Base-by-base conservation (phyloP, 2,113 vertebrate species). In the Vidua chalybeata region DNA sequence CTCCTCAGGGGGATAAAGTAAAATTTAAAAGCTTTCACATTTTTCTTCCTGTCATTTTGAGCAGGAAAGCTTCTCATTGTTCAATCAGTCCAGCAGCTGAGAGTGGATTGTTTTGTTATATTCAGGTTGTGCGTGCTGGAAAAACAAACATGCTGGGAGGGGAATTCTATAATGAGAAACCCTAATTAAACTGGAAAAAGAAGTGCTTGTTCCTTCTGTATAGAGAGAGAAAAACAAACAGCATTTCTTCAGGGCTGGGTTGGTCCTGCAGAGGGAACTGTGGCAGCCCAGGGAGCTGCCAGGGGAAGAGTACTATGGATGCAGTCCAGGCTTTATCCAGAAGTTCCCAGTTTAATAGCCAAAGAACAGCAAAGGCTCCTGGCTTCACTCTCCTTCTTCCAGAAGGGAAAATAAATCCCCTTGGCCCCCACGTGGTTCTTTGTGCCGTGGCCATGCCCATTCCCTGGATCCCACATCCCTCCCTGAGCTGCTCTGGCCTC, bases 391-490 rank as follows among this genome's bases (percentile, higher is more conserved):
- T 31, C 3, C 10, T 55, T 6, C 84, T 61, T 20, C 37, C 28
- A 62, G 43, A 49, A 48, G 19, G 14, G 31, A 28, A 37, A n/a
- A 67, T 33, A 27, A 87, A n/a, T 33, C 21, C 46, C 52, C 54
- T 22, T 41, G 58, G 52, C 5, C 39, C 18, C 35, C 1, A 0
- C 1, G 55, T 15, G 30, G 3, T 17, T 30, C 24, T 1, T 7
- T 7, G 19, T 79, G 37, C 84, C 2, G 0, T 1, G 14, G 15
- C 64, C 37, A 6, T 19, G 10, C 46, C 41, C 78, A 9, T 63
- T 31, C 45, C 88, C 58, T 11, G 18, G 10, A 45, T 21, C 41
- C 75, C 37, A 8, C 33, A 5, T 9, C 59, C 81, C 5, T 0
- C 4, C 67, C 72, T 24, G 33, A 1, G 12, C 59, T 43, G 28